Base-by-base conservation (phyloP, 2,797 vertebrate species). In the Hybognathus amarus region DNA sequence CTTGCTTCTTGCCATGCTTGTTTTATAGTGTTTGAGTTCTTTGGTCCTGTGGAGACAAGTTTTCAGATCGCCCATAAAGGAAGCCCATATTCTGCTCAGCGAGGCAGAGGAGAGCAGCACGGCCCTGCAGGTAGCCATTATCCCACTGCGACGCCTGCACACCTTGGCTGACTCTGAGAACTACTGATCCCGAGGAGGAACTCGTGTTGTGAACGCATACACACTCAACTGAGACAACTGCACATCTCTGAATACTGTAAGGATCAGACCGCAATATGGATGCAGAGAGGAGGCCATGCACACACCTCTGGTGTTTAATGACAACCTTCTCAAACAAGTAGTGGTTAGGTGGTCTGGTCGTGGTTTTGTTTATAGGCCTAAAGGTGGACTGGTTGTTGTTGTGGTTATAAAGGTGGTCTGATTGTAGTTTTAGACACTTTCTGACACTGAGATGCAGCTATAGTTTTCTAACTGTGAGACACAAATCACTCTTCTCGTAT, bases 11-110 rank as follows among this genome's bases (percentile, higher is more conserved):
- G 88, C 87, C 24, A n/a, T 54, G 87, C 91, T 89, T 90, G 87
- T 47, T 91, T 88, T 90, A 87, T 91, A 92, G 77, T 87, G 89
- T 92, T 91, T 89, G 90, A 93, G 90, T 92, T 91, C 92, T 91
- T 87, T 64, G 89, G 89, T 94, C 94, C 87, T 94, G 94, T 94
- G 93, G 89, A 92, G 94, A 95, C 94, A 94, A 92, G 94, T 93
- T 91, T 90, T 90, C 85, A 91, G 91, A 92, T 92, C 92, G 91
- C 90, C 83, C 86, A 89, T 91, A 92, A 91, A 93, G 92, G 92
- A 93, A 94, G 91, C 91, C 92, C 91, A 92, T 92, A 93, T 92
- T 91, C 87, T 89, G 93, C 87, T 92, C 92, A 93, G 91, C 91
- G 93, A 93, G 90, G 92, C 92, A 93, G 89, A 91, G 87, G 83